A percentile compares a stretch with the other conserved stretches of the same genome.
phyloP scores from a whole-genome alignment of 1,140 invertebrate genomes.

The Oedothorax gibbosus region DNA sequence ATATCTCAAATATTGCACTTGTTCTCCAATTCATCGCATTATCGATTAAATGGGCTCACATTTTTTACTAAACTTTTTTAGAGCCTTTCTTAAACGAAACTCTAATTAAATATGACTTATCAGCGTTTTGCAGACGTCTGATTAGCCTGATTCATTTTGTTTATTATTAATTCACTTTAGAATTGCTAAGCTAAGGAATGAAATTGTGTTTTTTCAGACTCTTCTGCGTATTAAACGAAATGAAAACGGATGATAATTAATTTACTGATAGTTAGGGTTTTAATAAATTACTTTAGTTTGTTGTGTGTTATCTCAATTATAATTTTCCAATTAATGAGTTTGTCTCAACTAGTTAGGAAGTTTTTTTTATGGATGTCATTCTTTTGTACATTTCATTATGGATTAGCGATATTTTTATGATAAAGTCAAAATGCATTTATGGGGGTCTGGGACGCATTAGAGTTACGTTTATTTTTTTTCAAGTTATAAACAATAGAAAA shows the following conservation, averaged over 20 bases:
- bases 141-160: slow-evolving; percentile 23
- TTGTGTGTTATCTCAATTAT: slow-evolving; percentile 14
- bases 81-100: neutral
- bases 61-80: too few relatives aligned
- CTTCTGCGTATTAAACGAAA: neutral
- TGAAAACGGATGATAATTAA: slow-evolving; percentile 18
- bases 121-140: slow-evolving; percentile 31
- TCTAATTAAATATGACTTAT: slow-evolving; percentile 49
- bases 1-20: too few relatives aligned
- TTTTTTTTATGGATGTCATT: too few relatives aligned
- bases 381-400: too few relatives aligned
- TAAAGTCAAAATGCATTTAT: too few relatives aligned
- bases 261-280: slow-evolving; percentile 37
- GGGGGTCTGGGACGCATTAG: too few relatives aligned
- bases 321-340: slow-evolving; percentile 16
- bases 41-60: too few relatives aligned
- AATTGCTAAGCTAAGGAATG: slow-evolving; percentile 2
- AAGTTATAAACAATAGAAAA: too few relatives aligned
- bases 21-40: too few relatives aligned
- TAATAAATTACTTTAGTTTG: slow-evolving; percentile 28
- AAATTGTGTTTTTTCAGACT: slow-evolving; percentile 8
- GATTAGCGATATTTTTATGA: too few relatives aligned
- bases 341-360: neutral
- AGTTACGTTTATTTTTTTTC: too few relatives aligned
- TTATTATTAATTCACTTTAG: slow-evolving; percentile 6